Evolutionary conservation across 2,888 invertebrate species (phyloP), one percentile per base, ranked within the genome.

Genomic region (Micoletzkya japonica): DNA sequence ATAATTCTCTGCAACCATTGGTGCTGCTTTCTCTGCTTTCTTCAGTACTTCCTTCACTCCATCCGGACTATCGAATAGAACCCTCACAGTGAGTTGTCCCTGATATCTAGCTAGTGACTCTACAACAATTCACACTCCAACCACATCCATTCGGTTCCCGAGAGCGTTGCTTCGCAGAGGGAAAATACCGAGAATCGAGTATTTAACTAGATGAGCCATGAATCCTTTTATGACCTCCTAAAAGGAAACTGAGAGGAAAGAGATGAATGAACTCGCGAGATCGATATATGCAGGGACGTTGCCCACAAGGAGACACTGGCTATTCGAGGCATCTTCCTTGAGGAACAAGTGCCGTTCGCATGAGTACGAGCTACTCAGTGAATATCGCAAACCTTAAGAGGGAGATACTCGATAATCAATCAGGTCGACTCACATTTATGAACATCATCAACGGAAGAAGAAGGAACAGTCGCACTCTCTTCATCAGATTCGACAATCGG

Each of bases 261-360:
- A n/a, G n/a, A n/a, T n/a, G n/a, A n/a, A n/a, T n/a, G n/a, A n/a
- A 50, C 28, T 56, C 6, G 56, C 66, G 37, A 66, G 28, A 30
- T 66, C 56, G 10, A 66, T 37, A 37, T 66, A 66, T 6, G 56
- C 34, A 17, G 66, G 66, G 37, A 66, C 66, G 34, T 66, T 66
- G 34, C 66, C 66, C 32, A 66, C 24, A 10, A 66, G 24, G 28
- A 66, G 66, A 28, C 54, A 56, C 7, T 30, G n/a, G 2, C 2
- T 20, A 37, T 66, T 66, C 14, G 66, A 66, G 14, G 56, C 66
- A 28, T 66, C 66, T 28, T 54, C 66, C 24, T 66, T 66, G 14
- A 66, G 30, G 24, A 66, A 66, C 17, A 66, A 26, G 24, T 66
- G 54, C 10, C 66, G 36, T 66, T 66, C 66, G 26, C 36, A 54